Evolutionary conservation across 1,140 invertebrate genomes (phyloP).

Genomic region (Arion vulgaris): DNA sequence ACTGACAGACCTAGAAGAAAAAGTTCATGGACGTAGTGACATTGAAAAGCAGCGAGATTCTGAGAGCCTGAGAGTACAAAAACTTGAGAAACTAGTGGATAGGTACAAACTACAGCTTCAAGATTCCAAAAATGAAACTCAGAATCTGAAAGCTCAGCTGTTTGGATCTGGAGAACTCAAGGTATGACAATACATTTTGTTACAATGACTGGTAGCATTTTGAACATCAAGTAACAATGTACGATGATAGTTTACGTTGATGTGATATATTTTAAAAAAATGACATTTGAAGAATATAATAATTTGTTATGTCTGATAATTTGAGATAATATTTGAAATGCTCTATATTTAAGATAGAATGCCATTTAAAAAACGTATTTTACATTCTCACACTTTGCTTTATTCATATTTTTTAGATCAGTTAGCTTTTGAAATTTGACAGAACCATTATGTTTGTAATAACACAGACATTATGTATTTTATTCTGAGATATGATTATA

Average conservation of each 20-base stretch:
- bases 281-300: too few species aligned
- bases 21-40: constrained; percentile 58
- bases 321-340: too few species aligned
- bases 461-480: too few species aligned
- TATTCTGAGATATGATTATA: too few species aligned
- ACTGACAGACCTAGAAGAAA: constrained; percentile 69
- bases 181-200: constrained; percentile 57
- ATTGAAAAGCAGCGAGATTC: constrained; percentile 66
- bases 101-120: constrained; percentile 69
- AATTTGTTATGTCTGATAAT: too few species aligned
- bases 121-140: constrained; percentile 63
- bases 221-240: neutral
- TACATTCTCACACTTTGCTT: too few species aligned
- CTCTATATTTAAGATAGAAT: too few species aligned
- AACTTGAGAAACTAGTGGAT: constrained; percentile 66
- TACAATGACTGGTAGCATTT: too few species aligned
- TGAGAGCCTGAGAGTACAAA: constrained; percentile 61
- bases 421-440: too few species aligned
- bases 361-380: too few species aligned
- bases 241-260: neutral
- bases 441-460: too few species aligned
- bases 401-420: too few species aligned
- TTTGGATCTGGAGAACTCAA: constrained; percentile 66
- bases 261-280: neutral
- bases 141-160: constrained; percentile 69